These are phyloP conservation scores for Arion vulgaris DNA, from an alignment of 1,140 invertebrate species.

Conservation along the genomic window DNA sequence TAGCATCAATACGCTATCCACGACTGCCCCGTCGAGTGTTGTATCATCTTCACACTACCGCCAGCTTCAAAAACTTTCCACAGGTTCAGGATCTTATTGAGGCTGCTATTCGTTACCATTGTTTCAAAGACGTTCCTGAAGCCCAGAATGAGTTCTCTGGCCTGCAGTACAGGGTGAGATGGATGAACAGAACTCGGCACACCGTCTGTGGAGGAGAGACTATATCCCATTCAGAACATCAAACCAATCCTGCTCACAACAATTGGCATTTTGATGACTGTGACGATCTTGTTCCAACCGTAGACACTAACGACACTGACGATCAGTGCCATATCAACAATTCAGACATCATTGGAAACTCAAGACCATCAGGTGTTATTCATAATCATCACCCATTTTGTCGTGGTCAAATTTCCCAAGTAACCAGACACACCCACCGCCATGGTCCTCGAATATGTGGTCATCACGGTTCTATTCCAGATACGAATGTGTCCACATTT, in stretches of 20 bases:
- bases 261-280: background rate
- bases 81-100: constrained; percentile 62
- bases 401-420: background rate
- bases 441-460: background rate
- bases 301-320: background rate
- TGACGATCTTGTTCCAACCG: background rate
- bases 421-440: background rate
- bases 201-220: constrained; percentile 25
- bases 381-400: background rate
- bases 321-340: background rate
- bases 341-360: background rate
- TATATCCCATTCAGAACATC: background rate
- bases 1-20: constrained; percentile 67
- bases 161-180: constrained; percentile 52
- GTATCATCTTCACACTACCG: constrained; percentile 67
- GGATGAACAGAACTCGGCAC: constrained; percentile 19
- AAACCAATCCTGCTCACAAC: background rate
- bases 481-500: background rate
- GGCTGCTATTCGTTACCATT: constrained; percentile 64
- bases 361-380: background rate
- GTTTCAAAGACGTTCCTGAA: constrained; percentile 67
- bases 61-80: constrained; percentile 68
- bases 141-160: constrained; percentile 64
- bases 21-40: constrained; percentile 62
- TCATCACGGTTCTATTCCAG: background rate